Evolutionary conservation across 1,140 invertebrate genomes (phyloP).

Genomic region (Euura saliciscinereae): DNA sequence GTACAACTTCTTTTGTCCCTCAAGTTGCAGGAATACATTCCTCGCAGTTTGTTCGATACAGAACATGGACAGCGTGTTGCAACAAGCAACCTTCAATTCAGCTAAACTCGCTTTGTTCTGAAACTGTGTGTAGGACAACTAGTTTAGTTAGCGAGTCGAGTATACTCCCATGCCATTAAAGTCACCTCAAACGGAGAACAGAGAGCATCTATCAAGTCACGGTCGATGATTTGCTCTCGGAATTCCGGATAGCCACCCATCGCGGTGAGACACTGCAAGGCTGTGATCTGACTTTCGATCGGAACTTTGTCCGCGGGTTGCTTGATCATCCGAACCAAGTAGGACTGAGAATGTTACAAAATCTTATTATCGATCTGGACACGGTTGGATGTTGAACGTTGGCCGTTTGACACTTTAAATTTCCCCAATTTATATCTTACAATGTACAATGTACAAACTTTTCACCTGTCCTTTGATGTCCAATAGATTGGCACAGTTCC

Average conservation of each 20-base stretch:
- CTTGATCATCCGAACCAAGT: constrained; percentile 35
- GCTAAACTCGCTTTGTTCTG: constrained; percentile 15
- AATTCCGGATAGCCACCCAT: constrained; percentile 27
- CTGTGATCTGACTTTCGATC: constrained; percentile 29
- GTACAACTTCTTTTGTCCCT: constrained; percentile 30
- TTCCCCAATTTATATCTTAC: neutral
- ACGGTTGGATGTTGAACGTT: too few relatives aligned
- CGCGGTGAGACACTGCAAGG: constrained; percentile 28
- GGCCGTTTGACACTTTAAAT: too few relatives aligned
- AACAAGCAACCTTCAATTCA: constrained; percentile 42
- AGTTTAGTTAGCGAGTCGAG: too few relatives aligned
- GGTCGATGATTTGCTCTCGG: constrained; percentile 19
- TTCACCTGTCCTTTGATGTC: constrained; percentile 34
- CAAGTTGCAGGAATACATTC: constrained; percentile 25
- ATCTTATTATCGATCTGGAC: neutral
- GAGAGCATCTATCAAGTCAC: constrained; percentile 31
- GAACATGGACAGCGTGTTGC: constrained; percentile 31
- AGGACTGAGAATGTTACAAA: constrained; percentile 23
- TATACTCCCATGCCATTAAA: neutral
- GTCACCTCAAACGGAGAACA: constrained; percentile 38
- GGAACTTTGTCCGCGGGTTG: constrained; percentile 25
- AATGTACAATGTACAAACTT: too few relatives aligned
- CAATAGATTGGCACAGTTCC: constrained; percentile 37
- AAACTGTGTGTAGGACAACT: neutral
- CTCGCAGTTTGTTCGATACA: constrained; percentile 26